Conservation (phyloP, 2,888 invertebrate genomes). For the Rotaria sp. region DNA sequence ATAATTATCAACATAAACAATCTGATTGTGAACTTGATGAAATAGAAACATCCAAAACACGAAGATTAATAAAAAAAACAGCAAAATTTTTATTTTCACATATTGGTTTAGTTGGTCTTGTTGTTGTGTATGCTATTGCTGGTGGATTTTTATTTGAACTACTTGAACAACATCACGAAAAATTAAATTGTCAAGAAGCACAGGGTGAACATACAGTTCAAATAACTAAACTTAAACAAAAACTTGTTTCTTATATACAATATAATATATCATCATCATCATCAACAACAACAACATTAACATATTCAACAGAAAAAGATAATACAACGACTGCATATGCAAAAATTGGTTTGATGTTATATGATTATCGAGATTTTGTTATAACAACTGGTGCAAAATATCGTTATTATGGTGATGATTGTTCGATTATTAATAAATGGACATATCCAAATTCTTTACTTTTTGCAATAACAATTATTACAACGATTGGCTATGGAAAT, state of each 20-base stretch:
- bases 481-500: constrained; percentile 40
- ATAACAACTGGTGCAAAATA: not conserved
- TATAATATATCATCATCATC: constrained; percentile 28
- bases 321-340: constrained; percentile 35
- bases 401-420: constrained; percentile 33
- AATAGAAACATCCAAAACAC: not conserved
- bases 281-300: constrained; percentile 19
- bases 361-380: constrained; percentile 28
- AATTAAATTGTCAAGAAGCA: constrained; percentile 37
- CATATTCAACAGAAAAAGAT: constrained; percentile 17
- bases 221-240: constrained; percentile 45
- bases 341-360: constrained; percentile 36
- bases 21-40: not conserved
- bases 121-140: constrained; percentile 34
- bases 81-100: constrained; percentile 46
- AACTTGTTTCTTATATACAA: constrained; percentile 36
- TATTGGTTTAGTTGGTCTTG: constrained; percentile 38
- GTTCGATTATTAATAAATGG: constrained; percentile 29
- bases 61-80: constrained; percentile 45
- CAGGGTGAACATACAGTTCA: constrained; percentile 55
- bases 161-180: constrained; percentile 39
- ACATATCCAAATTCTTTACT: constrained; percentile 33
- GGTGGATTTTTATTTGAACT: constrained; percentile 40
- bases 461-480: constrained; percentile 38
- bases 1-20: too few relatives aligned